A percentile compares a stretch with the other conserved stretches of the same genome.
Evolutionary conservation across 2,113 vertebrate genomes (phyloP).

Genomic region (Ranitomeya variabilis): DNA sequence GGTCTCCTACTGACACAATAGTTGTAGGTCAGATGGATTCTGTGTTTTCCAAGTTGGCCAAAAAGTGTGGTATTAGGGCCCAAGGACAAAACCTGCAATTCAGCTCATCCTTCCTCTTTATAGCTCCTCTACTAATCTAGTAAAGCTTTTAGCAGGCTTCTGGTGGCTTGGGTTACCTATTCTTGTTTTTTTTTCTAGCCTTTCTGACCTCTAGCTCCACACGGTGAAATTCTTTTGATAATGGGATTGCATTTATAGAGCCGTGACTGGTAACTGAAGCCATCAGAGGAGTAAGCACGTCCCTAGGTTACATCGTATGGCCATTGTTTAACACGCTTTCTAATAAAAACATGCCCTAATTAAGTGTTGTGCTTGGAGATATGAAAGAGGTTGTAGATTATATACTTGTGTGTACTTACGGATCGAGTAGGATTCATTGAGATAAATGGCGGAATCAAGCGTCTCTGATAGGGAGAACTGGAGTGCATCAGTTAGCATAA

Average conservation of each 20-base stretch:
- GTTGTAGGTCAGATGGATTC: slow-evolving; percentile 36
- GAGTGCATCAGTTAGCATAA: not conserved
- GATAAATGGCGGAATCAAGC: not conserved
- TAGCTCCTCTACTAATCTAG: slow-evolving; percentile 3
- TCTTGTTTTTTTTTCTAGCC: not conserved
- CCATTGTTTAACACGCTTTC: not conserved
- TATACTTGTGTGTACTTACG: not conserved
- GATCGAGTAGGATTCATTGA: not conserved
- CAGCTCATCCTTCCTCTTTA: slow-evolving; percentile 25
- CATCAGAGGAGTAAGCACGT: not conserved
- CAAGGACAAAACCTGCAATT: slow-evolving; percentile 18
- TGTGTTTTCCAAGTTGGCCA: slow-evolving; percentile 25
- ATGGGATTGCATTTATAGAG: not conserved
- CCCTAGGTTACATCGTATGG: not conserved
- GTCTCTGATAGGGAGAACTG: not conserved
- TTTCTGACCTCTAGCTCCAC: not conserved
- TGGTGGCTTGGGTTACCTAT: slow-evolving; percentile 1
- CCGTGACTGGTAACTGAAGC: not conserved
- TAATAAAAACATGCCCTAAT: not conserved
- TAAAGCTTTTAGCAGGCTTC: slow-evolving; percentile 31
- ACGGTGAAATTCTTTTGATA: not conserved
- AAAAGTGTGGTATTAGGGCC: slow-evolving; percentile 38
- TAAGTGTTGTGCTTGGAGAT: not conserved
- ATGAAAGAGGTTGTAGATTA: not conserved
- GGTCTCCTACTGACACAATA: slow-evolving; percentile 37